phyloP scores from a whole-genome alignment of 2,797 vertebrate genomes.

The Thamnophis elegans region DNA sequence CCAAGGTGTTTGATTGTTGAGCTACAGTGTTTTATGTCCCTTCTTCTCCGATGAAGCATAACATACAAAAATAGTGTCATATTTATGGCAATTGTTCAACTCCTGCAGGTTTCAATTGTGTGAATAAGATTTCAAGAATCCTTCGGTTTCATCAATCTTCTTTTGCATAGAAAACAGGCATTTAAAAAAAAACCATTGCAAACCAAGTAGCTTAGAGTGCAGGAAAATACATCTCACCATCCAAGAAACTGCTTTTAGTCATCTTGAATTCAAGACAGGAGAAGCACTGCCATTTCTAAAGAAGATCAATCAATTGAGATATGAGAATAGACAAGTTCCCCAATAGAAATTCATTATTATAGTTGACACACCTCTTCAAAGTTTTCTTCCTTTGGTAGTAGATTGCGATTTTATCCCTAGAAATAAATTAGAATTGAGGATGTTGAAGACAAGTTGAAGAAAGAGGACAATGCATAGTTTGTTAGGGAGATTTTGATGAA shows the following conservation, averaged over 20 bases:
- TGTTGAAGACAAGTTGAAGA: neutral
- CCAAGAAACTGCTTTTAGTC: neutral
- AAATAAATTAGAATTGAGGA: neutral
- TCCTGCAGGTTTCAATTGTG: neutral
- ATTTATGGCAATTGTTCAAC: neutral
- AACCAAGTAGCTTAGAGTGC: neutral
- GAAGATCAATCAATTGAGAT: neutral
- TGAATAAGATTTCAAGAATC: neutral
- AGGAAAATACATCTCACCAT: neutral
- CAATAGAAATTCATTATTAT: neutral
- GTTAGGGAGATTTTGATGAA: neutral
- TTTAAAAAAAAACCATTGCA: neutral
- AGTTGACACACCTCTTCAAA: neutral
- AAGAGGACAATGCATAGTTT: neutral
- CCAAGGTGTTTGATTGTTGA: neutral
- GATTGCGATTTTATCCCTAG: neutral
- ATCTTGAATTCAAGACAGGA: neutral
- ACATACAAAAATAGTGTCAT: neutral
- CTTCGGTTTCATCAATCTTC: neutral
- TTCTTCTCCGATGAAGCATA: neutral
- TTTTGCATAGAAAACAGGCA: neutral
- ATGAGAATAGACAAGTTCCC: neutral
- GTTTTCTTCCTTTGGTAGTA: neutral
- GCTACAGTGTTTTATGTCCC: neutral
- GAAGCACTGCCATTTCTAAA: neutral